Base-by-base conservation (phyloP, 1,140 invertebrate genomes). In the Megalonaias nervosa region DNA sequence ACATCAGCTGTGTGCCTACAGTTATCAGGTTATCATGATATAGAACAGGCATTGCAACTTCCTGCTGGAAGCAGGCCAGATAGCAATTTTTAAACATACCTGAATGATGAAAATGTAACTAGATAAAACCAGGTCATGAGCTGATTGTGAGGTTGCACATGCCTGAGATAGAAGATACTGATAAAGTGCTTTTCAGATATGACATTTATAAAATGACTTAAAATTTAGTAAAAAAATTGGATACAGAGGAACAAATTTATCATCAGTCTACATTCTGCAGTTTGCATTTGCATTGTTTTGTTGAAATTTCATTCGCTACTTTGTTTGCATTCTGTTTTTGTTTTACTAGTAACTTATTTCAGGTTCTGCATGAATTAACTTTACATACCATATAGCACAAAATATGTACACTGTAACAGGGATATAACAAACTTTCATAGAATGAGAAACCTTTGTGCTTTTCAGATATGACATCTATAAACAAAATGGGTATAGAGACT, bases 1-100 rank as follows among this genome's bases (percentile, higher is more conserved):
- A 99, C 87, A 97, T 99, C 71, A 94, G 94, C 0, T 98, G 98
- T 90, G 97, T 99, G 1, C 94, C 96, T 1, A 93, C 93, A 65
- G 93, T 99, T 0, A 95, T 99, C 56, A 90, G 84, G 89, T 90
- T 14, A 61, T 16, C 16, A n/a, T n/a, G 23, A n/a, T 62, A n/a
- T 62, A n/a, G 9, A 48, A 48, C 11, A 48, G 9, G 38, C 38
- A 48, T 48, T 6, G 38, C 38, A 48, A 6, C 38, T 48, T 48
- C 38, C 2, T 48, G 6, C 38, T 48, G 38, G 38, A 11, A 0
- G 9, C 11, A 11, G 38, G 38, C 38, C 11, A 11, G 38, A 48
- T 48, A 48, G 38, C 11, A 11, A 48, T 48, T 48, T 48, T 48
- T 48, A 48, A 11, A 48, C 11, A 11, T 48, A 48, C 38, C 38